Evolutionary conservation across 2,797 vertebrate genomes (phyloP), one percentile per base, ranked within the genome.

Genomic region (Crocodylus rhombifer): DNA sequence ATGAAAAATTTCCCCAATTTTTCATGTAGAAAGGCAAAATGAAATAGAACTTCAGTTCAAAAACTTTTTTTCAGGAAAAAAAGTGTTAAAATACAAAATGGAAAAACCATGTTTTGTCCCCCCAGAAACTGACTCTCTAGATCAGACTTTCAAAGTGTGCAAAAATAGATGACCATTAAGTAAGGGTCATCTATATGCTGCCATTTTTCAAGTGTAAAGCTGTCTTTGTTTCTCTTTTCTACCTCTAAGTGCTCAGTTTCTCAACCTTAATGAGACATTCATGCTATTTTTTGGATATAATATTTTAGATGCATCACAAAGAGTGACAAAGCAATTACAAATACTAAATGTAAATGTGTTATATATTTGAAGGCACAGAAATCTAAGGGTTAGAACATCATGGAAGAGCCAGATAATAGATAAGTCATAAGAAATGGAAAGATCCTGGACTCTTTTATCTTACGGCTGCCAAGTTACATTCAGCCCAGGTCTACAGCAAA

Each of bases 351-450:
- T 30, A 77, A 61, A 4, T 61, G 73, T 74, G 73, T 74, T 61
- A 26, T 1, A 0, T 1, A 0, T 65, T 14, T 65, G 55, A n/a
- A 82, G 65, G 75, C 14, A 74, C 4, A 75, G n/a, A n/a, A n/a
- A 55, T 25, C 33, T 64, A 17, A 77, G 0, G 36, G 7, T 61
- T 20, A 21, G 25, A 42, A 11, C 8, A 3, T 56, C 33, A 42
- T 11, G 61, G 60, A 82, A 23, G 36, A 30, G 10, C 30, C 71
- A 81, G 10, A 42, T 10, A 51, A 16, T 10, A 61, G 3, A 65
- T 21, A 3, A 56, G 9, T 12, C 61, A 56, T 67, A 30, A n/a
- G 55, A 65, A 83, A 81, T 25, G 36, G 20, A 77, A 84, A 85
- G 18, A 1, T 64, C 13, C 3, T 63, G 16, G 9, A 4, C 60